Base-by-base conservation (phyloP, 2,888 invertebrate genomes). In the Spodoptera littoralis region DNA sequence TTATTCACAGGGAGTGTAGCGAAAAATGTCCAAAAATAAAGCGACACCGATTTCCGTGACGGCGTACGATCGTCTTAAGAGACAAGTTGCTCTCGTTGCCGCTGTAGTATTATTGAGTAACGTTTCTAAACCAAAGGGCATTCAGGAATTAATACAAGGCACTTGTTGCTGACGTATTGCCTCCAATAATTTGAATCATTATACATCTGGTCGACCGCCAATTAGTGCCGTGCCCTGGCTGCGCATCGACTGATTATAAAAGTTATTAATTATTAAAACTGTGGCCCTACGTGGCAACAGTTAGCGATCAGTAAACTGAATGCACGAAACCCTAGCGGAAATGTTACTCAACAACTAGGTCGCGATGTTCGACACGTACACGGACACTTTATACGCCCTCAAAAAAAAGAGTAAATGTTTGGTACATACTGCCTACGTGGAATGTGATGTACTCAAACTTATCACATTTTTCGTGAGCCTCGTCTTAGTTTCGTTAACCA, bases 1-100 rank as follows among this genome's bases (percentile, higher is more conserved):
- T 53, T 43, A 50, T 58, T 58, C 49, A 2, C 57, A 58, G 57
- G 50, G 50, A 58, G 18, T 58, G 57, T 50, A 4, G 9, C 4
- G 46, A 47, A 18, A 18, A 18, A 44, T 53, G 53, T 53, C 53
- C 44, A 30, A 44, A 45, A 53, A 22, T 43, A 24, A 52, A n/a
- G 0, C 42, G 43, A 12, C 27, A 27, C 11, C 41, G 13, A 24
- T 51, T 22, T 52, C 50, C 50, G 11, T 50, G 41, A 18, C 43
- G 52, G 11, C 43, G 43, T n/a, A 22, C 8, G 47, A 48, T 8
- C 11, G 12, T 48, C 47, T 43, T 9, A 22, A 4, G 12, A 8
- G 24, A 24, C 42, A 52, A 42, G 43, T 18, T 24, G 3, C 22
- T 52, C 12, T 3, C 27, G 27, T 27, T 24, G 43, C 52, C 43